phyloP scores from a whole-genome alignment of 2,888 invertebrate species.

The Heliconius aoede region DNA sequence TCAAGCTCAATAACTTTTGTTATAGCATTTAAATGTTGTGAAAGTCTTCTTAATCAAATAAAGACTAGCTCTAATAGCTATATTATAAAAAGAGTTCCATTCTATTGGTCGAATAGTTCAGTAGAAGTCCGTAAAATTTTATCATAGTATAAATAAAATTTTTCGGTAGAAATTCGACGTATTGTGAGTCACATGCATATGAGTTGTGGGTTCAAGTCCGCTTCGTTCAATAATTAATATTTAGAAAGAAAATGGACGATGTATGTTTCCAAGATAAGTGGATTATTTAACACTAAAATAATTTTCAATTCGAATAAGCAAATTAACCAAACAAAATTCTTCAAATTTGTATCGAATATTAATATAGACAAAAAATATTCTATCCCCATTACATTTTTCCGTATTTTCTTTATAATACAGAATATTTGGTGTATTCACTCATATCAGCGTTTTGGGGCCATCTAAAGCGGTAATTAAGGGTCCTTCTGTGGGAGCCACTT shows the following conservation, averaged over 20 bases:
- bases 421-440: constrained; percentile 7
- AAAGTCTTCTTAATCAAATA: no score
- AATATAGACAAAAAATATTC: neutral
- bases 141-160: no score
- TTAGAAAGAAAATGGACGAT: neutral
- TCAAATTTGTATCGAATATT: neutral
- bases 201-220: no score
- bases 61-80: no score
- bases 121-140: no score
- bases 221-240: no score
- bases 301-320: neutral
- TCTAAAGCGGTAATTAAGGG: constrained; percentile 28
- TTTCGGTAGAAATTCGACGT: neutral
- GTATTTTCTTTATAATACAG: neutral
- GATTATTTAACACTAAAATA: neutral
- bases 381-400: no score
- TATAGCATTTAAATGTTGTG: no score
- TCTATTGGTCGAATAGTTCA: no score
- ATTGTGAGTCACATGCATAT: neutral
- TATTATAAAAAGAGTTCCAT: no score
- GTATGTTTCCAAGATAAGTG: neutral
- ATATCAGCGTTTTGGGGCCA: constrained; percentile 21
- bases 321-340: neutral
- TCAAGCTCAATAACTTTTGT: no score
- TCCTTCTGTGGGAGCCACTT: constrained; percentile 5